These are phyloP conservation scores for Schizaphis graminum DNA, from an alignment of 2,888 invertebrate genomes.

Conservation along the genomic window DNA sequence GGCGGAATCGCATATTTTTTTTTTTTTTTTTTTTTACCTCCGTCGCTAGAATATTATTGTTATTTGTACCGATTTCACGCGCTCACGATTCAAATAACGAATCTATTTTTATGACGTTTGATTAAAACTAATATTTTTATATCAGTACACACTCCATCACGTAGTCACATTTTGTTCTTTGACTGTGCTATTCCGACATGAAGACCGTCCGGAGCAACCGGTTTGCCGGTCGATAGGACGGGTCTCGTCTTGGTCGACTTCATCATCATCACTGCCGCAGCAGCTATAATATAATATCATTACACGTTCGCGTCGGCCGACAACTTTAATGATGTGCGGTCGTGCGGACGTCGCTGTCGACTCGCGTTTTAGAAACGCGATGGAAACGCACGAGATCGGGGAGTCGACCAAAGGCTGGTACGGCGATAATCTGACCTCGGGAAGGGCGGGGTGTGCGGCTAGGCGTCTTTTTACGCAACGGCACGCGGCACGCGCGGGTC, in stretches of 20 bases:
- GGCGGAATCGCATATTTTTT: neutral
- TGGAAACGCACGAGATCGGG: neutral
- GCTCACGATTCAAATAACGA: neutral
- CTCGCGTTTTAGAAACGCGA: neutral
- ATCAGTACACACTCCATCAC: neutral
- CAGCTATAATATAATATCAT: neutral
- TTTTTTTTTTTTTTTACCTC: neutral
- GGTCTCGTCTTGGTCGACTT: neutral
- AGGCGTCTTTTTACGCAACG: neutral
- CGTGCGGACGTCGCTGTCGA: neutral
- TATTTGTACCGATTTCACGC: neutral
- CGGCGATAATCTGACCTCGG: neutral
- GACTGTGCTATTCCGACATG: neutral
- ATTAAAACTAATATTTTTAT: neutral
- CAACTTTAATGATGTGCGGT: neutral
- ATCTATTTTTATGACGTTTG: neutral
- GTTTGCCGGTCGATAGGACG: neutral
- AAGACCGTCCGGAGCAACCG: neutral
- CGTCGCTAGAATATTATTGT: neutral
- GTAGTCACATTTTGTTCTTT: neutral
- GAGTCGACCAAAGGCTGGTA: neutral
- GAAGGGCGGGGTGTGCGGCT: neutral
- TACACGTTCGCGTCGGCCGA: neutral
- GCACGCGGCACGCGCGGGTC: neutral
- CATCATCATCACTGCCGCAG: neutral